Conservation (phyloP, 2,797 vertebrate species). For the Okamejei kenojei region DNA sequence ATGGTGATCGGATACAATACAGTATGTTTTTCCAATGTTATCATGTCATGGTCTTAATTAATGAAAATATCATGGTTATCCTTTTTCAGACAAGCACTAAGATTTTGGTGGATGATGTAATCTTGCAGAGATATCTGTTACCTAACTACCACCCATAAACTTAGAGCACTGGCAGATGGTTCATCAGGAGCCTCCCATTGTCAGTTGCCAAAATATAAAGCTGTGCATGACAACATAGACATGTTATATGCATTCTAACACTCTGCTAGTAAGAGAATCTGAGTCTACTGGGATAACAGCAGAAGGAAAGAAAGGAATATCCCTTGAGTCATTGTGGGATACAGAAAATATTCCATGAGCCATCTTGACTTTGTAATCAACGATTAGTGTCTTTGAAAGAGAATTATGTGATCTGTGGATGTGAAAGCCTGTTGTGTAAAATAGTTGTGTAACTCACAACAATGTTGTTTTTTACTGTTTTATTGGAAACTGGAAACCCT, state of each 20-base stretch:
- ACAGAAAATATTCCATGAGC: slow-evolving; percentile 17
- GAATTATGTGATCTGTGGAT: background rate
- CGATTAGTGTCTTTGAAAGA: background rate
- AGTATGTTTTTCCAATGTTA: background rate
- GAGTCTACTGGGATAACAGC: background rate
- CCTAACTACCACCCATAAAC: slow-evolving; percentile 5
- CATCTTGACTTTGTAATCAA: slow-evolving; percentile 21
- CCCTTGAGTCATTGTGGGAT: background rate
- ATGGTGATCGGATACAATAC: background rate
- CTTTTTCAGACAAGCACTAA: background rate
- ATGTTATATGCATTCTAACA: background rate
- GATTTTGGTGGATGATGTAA: slow-evolving; percentile 22
- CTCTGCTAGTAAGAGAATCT: slow-evolving; percentile 1
- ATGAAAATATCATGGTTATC: slow-evolving; percentile 5
- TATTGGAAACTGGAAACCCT: background rate
- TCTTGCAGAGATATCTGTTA: background rate
- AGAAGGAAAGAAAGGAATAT: background rate
- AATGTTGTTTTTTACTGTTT: background rate
- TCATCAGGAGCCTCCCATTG: background rate
- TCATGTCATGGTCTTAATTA: background rate
- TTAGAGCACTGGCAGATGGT: background rate
- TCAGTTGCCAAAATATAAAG: slow-evolving; percentile 8
- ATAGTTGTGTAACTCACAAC: background rate
- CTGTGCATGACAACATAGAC: background rate
- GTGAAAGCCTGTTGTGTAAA: background rate